Evolutionary conservation across 2,113 vertebrate species (phyloP), one percentile per base, ranked within the genome.

Genomic region (Macheiramphus alcinus): DNA sequence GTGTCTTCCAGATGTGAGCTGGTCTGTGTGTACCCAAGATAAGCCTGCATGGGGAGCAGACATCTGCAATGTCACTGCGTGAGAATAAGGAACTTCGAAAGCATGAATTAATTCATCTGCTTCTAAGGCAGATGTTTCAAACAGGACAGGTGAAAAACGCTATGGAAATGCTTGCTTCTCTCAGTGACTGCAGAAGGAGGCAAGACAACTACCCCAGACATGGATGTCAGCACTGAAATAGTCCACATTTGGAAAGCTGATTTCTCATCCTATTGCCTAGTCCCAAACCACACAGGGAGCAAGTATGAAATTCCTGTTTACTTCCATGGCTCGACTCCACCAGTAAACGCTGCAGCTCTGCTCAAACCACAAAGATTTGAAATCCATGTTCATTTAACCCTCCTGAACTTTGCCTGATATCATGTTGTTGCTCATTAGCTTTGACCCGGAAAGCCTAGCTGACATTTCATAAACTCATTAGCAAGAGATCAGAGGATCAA

Each of bases 391-490:
- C 95, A 42, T 90, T 95, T 97, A 97, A 94, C 94, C 86, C 73
- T 38, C 40, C 59, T 92, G 95, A 96, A 96, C 94, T 96, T 53
- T 71, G 83, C 83, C 93, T 83, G 68, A 31, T 89, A 89, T 26
- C 50, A 36, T 25, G 38, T 56, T 87, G 91, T 55, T 88, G 53
- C 86, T 92, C 83, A 72, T 94, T 96, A 92, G 88, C 88, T 95
- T n/a, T 86, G 88, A 76, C 95, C 92, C 83, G 79, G 68, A 84
- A 93, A 94, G 59, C 78, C 87, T 63, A 81, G 84, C 63, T 95
- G 94, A 53, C 95, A 86, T 79, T 94, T 89, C 75, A 52, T 74
- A 88, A 93, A 95, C 85, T 95, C 94, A 86, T 96, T 88, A 96
- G 83, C 71, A 43, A 55, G 59, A 87, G 79, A 96, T 91, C 93